Base-by-base conservation (phyloP, 2,888 invertebrate species). In the Hydrotaea cyrtoneurina region DNA sequence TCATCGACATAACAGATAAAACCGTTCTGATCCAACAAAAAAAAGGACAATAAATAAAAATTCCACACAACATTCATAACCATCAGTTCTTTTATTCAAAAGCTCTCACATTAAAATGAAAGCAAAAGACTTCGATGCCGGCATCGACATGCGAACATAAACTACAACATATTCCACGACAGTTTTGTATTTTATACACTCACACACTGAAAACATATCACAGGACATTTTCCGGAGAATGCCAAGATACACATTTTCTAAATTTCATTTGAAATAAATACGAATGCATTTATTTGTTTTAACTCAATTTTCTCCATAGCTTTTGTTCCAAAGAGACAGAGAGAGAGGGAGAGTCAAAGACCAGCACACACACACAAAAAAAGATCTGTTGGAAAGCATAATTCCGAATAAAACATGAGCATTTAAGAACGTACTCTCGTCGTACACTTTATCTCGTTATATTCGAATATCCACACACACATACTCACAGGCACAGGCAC, bases 211-310 rank as follows among this genome's bases (percentile, higher is more conserved):
- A 21, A 5, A 55, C 8, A 21, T 21, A 19, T 23, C 59, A 15
- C 2, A 23, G 59, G 59, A 59, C 15, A 26, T 59, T 59, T 59
- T 23, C 59, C 8, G 2, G 21, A 69, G 46, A 46, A 69, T 69
- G 69, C 69, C 69, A 69, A 69, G 69, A 69, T 69, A 46, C 69
- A 69, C 69, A 69, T 69, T 39, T 69, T 69, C 69, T 46, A 69
- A 69, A 69, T 69, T 69, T 46, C 69, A 69, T 69, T 69, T 69
- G 69, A 69, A 43, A 69, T 46, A 69, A 69, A 69, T 69, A 69
- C 69, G 69, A 69, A 69, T 69, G 69, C 69, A 69, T 69, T 69
- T 69, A 69, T 69, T 69, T 69, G 69, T 69, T 69, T 69, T 69
- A 69, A 69, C 69, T 39, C 69, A 69, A 69, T 69, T 69, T 69